phyloP scores from a whole-genome alignment of 92 coral and sea anemone species.

The Phenganax subtilis region DNA sequence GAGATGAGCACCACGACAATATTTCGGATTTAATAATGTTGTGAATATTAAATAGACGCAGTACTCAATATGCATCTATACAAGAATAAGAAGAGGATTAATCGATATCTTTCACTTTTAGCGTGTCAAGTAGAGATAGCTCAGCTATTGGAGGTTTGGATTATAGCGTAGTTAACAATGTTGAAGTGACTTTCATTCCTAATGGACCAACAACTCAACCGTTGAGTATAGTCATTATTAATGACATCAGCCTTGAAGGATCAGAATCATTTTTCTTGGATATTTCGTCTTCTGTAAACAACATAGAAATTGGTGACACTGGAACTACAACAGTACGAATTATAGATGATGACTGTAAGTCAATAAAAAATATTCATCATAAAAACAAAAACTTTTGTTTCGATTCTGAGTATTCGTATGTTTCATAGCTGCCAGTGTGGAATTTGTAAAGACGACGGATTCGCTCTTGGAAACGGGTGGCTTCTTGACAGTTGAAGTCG shows the following conservation, averaged over 20 bases:
- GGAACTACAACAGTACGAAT: constrained; percentile 11
- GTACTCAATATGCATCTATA: not conserved
- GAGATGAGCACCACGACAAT: too few species aligned
- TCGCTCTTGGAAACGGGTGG: not conserved
- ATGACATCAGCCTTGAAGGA: constrained; percentile 28
- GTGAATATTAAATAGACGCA: too few species aligned
- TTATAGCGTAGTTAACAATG: not conserved
- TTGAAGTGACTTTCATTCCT: constrained; percentile 5
- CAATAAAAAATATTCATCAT: not conserved
- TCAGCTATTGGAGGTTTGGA: constrained; percentile 27
- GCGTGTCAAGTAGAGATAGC: constrained; percentile 25
- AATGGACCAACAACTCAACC: constrained; percentile 26
- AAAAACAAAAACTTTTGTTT: not conserved
- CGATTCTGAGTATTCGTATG: not conserved
- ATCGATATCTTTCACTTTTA: not conserved
- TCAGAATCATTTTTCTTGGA: constrained; percentile 39
- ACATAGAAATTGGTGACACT: constrained; percentile 17
- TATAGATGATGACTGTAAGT: constrained; percentile 24
- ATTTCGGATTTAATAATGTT: too few species aligned
- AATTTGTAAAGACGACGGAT: constrained; percentile 4
- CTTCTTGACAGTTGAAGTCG: not conserved
- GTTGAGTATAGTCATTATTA: not conserved
- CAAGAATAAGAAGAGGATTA: not conserved
- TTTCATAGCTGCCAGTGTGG: constrained; percentile 19
- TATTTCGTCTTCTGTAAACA: constrained; percentile 5